These are phyloP conservation scores for Eulemur albifrons DNA, from an alignment of 2,797 vertebrate species.

Conservation along the genomic window DNA sequence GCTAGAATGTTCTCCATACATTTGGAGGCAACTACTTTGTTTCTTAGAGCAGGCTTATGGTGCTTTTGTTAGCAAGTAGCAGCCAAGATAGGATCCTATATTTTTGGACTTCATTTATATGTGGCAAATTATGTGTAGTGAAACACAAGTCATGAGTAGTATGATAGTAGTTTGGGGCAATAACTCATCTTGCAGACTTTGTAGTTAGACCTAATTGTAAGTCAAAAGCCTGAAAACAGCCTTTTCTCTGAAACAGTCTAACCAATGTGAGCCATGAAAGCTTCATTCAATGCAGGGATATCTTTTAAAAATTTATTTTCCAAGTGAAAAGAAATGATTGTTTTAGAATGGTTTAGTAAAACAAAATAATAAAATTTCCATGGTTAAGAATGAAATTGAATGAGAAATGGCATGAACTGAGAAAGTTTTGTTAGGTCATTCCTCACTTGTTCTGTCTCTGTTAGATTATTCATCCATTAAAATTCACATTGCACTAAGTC, in stretches of 20 bases:
- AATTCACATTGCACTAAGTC: not conserved
- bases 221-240: not conserved
- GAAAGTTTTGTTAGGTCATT: not conserved
- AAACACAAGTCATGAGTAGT: conserved; percentile 22
- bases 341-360: conserved; percentile 37
- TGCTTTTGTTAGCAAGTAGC: conserved; percentile 14
- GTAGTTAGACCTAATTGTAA: not conserved
- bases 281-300: conserved; percentile 16
- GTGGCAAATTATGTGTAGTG: not conserved
- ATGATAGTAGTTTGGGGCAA: not conserved
- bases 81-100: not conserved
- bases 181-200: not conserved
- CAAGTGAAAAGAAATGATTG: not conserved
- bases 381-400: conserved; percentile 19
- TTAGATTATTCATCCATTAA: conserved; percentile 34
- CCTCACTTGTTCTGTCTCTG: not conserved
- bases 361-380: not conserved
- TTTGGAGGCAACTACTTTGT: not conserved
- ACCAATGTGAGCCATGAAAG: not conserved
- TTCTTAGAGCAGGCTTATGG: not conserved
- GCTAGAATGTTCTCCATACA: not conserved
- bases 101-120: conserved; percentile 9
- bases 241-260: not conserved
- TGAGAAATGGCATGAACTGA: not conserved
- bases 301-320: not conserved